phyloP scores from a whole-genome alignment of 1,140 invertebrate species.

The Heliothis subflexa region DNA sequence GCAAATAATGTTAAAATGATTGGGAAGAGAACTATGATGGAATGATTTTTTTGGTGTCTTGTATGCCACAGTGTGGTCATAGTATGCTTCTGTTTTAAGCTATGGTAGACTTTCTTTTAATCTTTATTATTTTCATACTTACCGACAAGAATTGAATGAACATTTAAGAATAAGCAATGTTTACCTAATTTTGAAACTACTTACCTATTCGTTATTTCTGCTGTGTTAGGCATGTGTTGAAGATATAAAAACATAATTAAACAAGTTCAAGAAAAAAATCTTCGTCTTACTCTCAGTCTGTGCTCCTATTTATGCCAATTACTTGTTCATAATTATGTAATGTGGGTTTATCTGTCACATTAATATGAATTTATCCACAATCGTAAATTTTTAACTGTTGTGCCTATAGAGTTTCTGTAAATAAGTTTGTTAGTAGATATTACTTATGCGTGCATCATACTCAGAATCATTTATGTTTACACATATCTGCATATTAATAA shows the following conservation, averaged over 20 bases:
- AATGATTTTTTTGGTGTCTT: not conserved
- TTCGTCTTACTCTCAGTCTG: not conserved
- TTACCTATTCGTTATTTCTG: too few relatives aligned
- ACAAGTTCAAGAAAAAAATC: too few relatives aligned
- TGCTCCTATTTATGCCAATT: not conserved
- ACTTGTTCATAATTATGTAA: not conserved
- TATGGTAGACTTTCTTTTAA: too few relatives aligned
- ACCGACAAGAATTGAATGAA: too few relatives aligned
- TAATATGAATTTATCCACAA: constrained; percentile 71
- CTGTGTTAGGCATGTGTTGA: too few relatives aligned
- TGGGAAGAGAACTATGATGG: not conserved
- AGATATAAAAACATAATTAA: too few relatives aligned
- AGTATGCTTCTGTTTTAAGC: too few relatives aligned
- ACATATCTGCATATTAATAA: not conserved
- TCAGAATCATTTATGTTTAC: not conserved
- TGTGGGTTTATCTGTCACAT: constrained; percentile 61
- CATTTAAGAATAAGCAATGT: too few relatives aligned
- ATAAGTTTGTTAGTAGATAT: not conserved
- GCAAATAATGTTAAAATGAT: not conserved
- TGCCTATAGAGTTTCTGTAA: constrained; percentile 55
- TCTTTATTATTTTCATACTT: too few relatives aligned
- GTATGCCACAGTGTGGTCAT: not conserved
- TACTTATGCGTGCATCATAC: not conserved
- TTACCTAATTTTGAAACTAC: too few relatives aligned
- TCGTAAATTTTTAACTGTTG: constrained; percentile 72